Percentiles rank a stretch among this genome's conserved stretches.
Evolutionary conservation across 1,140 invertebrate species (phyloP).

Genomic region (Battus philenor): DNA sequence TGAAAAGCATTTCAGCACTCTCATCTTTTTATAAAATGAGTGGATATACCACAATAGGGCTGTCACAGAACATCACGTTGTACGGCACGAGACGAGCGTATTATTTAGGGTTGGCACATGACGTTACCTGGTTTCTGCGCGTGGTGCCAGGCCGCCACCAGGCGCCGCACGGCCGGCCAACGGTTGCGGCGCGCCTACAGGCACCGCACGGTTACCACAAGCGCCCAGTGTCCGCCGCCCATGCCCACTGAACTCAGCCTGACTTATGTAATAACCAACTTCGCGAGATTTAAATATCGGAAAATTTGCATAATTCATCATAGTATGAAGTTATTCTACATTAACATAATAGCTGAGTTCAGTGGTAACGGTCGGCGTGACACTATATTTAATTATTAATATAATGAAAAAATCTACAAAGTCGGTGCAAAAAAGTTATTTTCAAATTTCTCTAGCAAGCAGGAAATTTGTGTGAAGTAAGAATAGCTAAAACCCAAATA

Average conservation of each 20-base stretch:
- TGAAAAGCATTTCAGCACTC: too few species aligned
- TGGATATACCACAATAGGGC: background rate
- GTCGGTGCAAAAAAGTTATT: background rate
- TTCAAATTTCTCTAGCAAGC: too few species aligned
- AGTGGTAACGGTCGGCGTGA: background rate
- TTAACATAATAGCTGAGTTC: background rate
- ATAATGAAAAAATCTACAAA: background rate
- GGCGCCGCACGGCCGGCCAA: slow-evolving; percentile 52
- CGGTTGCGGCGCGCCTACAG: slow-evolving; percentile 39
- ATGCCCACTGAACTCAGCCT: background rate
- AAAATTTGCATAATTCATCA: too few species aligned
- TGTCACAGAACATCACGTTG: background rate
- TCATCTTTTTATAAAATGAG: too few species aligned
- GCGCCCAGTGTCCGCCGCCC: background rate
- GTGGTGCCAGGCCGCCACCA: slow-evolving; percentile 49
- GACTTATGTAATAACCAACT: too few species aligned
- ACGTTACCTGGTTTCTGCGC: slow-evolving; percentile 35
- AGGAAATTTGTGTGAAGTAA: too few species aligned
- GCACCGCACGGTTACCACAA: slow-evolving; percentile 3
- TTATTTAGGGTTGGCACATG: background rate
- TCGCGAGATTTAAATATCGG: too few species aligned
- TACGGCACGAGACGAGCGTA: background rate
- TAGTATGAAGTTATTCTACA: too few species aligned
- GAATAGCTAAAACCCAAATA: too few species aligned
- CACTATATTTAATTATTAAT: background rate